Percentiles rank a stretch among this genome's conserved stretches.
phyloP scores from a whole-genome alignment of 2,888 invertebrate species.

The Calameuta filiformis region DNA sequence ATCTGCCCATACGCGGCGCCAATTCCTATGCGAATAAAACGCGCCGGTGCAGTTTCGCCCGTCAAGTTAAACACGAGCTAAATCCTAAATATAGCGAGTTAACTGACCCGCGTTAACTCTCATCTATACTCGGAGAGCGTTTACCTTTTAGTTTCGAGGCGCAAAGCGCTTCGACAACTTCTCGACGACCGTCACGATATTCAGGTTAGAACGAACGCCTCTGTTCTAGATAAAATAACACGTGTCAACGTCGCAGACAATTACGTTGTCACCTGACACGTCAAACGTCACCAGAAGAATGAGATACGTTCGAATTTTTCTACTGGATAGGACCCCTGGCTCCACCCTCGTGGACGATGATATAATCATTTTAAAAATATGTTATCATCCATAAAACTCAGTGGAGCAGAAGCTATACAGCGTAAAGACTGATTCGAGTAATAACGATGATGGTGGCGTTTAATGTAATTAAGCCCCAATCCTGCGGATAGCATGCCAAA shows the following conservation, averaged over 20 bases:
- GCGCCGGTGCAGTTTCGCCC: neutral
- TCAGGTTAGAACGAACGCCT: neutral
- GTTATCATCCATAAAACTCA: neutral
- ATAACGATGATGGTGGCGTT: slow-evolving; percentile 24
- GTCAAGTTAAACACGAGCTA: slow-evolving; percentile 11
- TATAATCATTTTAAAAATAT: neutral
- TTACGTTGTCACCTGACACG: neutral
- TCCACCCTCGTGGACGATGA: neutral
- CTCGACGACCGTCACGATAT: neutral
- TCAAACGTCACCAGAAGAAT: neutral
- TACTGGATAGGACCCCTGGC: neutral
- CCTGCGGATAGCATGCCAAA: slow-evolving; percentile 38
- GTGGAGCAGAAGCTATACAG: neutral
- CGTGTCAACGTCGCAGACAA: neutral
- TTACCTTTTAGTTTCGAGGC: slow-evolving; percentile 3
- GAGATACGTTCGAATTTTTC: neutral
- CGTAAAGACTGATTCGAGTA: neutral
- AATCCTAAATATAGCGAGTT: slow-evolving; percentile 13
- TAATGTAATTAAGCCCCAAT: slow-evolving; percentile 39
- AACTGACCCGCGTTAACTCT: slow-evolving; percentile 15
- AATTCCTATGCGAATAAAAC: slow-evolving; percentile 14
- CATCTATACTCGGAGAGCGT: slow-evolving; percentile 5
- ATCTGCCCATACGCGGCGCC: slow-evolving; percentile 8
- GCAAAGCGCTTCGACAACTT: neutral
- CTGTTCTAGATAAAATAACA: neutral